These are phyloP conservation scores for Drosophila asahinai DNA, from an alignment of 1,140 invertebrate genomes.

Conservation along the genomic window DNA sequence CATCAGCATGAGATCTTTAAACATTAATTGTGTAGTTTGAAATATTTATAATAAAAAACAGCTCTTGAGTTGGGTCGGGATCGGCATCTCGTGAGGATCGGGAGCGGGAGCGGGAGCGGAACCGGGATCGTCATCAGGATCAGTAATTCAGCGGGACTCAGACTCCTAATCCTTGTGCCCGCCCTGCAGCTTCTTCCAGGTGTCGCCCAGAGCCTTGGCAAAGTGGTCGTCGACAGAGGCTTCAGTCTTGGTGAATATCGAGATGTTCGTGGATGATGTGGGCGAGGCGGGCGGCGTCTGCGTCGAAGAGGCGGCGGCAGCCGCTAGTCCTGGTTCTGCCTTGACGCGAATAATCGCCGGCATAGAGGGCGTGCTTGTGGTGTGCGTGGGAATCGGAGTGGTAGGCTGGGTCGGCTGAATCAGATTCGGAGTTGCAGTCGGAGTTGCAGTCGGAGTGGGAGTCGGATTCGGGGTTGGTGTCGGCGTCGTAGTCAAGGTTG, in stretches of 20 bases:
- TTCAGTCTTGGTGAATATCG: constrained; percentile 85
- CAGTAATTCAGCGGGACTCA: background rate
- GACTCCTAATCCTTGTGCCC: constrained; percentile 83
- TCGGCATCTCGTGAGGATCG: background rate
- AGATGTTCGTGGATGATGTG: constrained; percentile 72
- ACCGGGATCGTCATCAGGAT: background rate
- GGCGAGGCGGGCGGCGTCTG: constrained; percentile 76
- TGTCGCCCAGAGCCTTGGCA: constrained; percentile 97
- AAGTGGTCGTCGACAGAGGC: constrained; percentile 97
- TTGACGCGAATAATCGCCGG: constrained; percentile 78
- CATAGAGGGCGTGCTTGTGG: constrained; percentile 62
- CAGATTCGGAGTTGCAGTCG: constrained; percentile 23
- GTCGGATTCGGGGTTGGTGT: constrained; percentile 29
- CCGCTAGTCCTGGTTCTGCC: constrained; percentile 74
- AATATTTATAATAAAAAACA: constrained; percentile 70
- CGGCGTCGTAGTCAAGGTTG: constrained; percentile 12
- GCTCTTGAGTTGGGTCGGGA: constrained; percentile 66
- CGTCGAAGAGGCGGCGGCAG: constrained; percentile 59
- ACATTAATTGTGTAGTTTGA: constrained; percentile 79
- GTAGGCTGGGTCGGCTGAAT: constrained; percentile 22
- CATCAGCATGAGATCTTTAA: constrained; percentile 80
- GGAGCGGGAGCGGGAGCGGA: constrained; percentile 1
- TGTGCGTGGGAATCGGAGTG: constrained; percentile 20
- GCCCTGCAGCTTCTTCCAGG: constrained; percentile 94
- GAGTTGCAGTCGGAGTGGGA: constrained; percentile 23